Conservation (phyloP, 2,113 vertebrate species). For the Symphodus melops region DNA sequence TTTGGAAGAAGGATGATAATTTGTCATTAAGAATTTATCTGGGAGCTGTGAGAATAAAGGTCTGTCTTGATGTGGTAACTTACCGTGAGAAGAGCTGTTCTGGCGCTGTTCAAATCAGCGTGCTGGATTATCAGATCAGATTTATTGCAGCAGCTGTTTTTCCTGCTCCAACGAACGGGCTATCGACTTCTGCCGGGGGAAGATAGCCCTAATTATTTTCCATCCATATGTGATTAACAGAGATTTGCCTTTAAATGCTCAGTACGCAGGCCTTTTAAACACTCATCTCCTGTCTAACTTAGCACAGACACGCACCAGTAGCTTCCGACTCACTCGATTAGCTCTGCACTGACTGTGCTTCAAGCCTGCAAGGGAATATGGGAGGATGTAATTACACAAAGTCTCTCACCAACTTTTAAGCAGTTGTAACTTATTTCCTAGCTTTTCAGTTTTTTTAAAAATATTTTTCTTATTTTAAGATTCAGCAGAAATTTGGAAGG, state of each 20-base stretch:
- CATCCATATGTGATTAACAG: constrained; percentile 62
- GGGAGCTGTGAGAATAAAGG: background rate
- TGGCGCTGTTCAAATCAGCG: constrained; percentile 25
- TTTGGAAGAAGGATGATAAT: background rate
- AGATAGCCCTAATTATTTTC: constrained; percentile 67
- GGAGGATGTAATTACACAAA: background rate
- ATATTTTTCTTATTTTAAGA: constrained; percentile 1
- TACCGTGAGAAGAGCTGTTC: constrained; percentile 7
- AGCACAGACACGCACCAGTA: constrained; percentile 31
- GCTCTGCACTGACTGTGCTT: constrained; percentile 17
- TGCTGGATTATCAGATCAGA: constrained; percentile 51
- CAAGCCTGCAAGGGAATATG: constrained; percentile 6
- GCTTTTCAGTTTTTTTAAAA: constrained; percentile 3
- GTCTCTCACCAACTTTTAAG: background rate
- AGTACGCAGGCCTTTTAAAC: constrained; percentile 26
- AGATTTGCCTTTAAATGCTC: constrained; percentile 59
- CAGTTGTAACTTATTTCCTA: background rate
- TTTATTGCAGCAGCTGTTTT: constrained; percentile 52
- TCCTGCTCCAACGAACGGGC: constrained; percentile 37
- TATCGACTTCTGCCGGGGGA: constrained; percentile 45
- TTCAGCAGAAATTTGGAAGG: constrained; percentile 18
- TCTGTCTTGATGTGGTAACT: background rate
- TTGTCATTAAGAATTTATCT: background rate
- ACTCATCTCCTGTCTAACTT: constrained; percentile 14
- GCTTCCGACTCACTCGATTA: constrained; percentile 1